Percentiles rank a stretch among this genome's conserved stretches.
These are phyloP conservation scores for Aythya baeri DNA, from an alignment of 2,113 vertebrate genomes.

Conservation along the genomic window DNA sequence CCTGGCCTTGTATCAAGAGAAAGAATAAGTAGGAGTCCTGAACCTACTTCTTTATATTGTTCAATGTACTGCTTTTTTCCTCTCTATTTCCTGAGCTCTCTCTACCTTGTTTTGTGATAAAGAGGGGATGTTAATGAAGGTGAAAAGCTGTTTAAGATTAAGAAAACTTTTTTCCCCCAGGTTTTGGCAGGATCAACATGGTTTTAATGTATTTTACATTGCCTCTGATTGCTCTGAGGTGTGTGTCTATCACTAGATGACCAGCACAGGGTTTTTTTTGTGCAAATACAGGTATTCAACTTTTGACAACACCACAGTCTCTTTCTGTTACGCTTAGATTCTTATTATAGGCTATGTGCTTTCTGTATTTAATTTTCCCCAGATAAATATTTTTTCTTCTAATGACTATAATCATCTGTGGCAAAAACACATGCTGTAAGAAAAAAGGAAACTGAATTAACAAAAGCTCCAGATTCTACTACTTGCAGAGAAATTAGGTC, in stretches of 20 bases:
- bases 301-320: background rate
- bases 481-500: constrained; percentile 17
- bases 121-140: background rate
- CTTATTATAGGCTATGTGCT: background rate
- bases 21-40: background rate
- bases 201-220: background rate
- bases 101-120: background rate
- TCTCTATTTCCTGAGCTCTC: background rate
- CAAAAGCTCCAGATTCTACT: constrained; percentile 4
- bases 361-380: background rate
- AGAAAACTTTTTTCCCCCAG: background rate
- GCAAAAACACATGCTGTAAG: background rate
- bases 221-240: background rate
- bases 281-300: background rate
- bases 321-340: background rate
- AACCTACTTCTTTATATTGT: background rate
- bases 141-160: background rate
- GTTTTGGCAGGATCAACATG: background rate
- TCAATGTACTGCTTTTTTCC: background rate
- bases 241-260: background rate
- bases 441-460: constrained; percentile 12
- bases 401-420: background rate
- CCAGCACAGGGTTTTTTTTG: background rate
- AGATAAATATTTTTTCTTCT: background rate
- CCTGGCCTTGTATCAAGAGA: background rate